Percentiles rank a stretch among this genome's conserved stretches.
Evolutionary conservation across 2,797 vertebrate species (phyloP).

Genomic region (Diceros bicornis): DNA sequence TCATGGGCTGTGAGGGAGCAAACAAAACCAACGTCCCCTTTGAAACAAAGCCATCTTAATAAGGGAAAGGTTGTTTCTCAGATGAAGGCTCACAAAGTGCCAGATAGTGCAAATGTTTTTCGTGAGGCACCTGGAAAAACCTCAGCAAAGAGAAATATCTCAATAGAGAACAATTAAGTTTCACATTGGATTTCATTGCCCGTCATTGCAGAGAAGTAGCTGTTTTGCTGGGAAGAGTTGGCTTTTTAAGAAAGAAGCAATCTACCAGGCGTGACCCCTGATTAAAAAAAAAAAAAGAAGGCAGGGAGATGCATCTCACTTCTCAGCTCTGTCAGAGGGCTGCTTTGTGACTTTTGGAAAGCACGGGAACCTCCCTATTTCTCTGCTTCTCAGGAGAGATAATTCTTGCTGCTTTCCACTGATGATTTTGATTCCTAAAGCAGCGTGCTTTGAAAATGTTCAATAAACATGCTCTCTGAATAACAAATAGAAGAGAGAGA

Average conservation of each 20-base stretch:
- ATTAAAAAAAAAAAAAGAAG: background rate
- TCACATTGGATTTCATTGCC: conserved; percentile 55
- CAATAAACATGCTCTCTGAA: background rate
- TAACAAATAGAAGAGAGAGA: background rate
- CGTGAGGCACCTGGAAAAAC: background rate
- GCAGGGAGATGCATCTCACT: background rate
- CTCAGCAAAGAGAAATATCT: conserved; percentile 7
- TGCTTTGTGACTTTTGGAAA: background rate
- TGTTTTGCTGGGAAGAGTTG: conserved; percentile 37
- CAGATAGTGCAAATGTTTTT: conserved; percentile 58
- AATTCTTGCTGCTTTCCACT: background rate
- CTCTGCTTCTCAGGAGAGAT: background rate
- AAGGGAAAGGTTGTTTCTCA: background rate
- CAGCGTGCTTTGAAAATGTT: background rate
- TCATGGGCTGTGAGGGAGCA: background rate
- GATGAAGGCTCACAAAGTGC: background rate
- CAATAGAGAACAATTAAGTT: background rate
- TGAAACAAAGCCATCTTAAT: conserved; percentile 45
- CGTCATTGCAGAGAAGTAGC: background rate
- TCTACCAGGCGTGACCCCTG: conserved; percentile 34
- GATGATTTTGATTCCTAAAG: background rate
- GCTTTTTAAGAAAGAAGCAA: background rate
- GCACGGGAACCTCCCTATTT: background rate
- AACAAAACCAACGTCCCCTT: background rate
- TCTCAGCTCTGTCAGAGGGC: background rate